Conservation (phyloP, 2,888 invertebrate species). For the Amiota mariae region DNA sequence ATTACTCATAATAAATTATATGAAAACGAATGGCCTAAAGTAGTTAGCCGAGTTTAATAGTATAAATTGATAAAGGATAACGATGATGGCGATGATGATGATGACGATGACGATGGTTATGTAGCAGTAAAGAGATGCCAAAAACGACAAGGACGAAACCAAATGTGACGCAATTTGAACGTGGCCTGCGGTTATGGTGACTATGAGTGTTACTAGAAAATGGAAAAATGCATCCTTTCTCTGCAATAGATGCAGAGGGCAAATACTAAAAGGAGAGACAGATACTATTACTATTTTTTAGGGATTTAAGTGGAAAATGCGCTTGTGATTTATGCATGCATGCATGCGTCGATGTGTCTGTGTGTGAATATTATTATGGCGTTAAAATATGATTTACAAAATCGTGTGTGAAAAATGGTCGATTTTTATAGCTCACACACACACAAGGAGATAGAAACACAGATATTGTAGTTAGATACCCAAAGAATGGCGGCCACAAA, state of each 20-base stretch:
- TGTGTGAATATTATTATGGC: slow-evolving; percentile 66
- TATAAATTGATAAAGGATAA: slow-evolving; percentile 55
- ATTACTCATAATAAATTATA: slow-evolving; percentile 42
- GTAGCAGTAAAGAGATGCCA: slow-evolving; percentile 56
- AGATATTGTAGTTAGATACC: no score
- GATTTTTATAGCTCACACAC: slow-evolving; percentile 10
- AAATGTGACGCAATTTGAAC: no score
- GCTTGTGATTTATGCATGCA: slow-evolving; percentile 19
- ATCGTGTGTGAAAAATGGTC: slow-evolving; percentile 57
- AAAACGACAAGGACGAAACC: slow-evolving; percentile 41
- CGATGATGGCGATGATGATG: slow-evolving; percentile 33
- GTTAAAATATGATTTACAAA: slow-evolving; percentile 65
- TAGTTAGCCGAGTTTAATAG: slow-evolving; percentile 38
- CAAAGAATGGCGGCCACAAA: neutral
- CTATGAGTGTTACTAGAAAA: neutral
- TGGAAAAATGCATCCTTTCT: slow-evolving; percentile 10
- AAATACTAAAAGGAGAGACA: neutral
- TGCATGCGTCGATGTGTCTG: slow-evolving; percentile 55
- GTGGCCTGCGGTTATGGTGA: slow-evolving; percentile 32
- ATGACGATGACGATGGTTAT: slow-evolving; percentile 41
- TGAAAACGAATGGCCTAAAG: slow-evolving; percentile 16
- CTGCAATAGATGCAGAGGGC: neutral
- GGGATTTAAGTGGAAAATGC: slow-evolving; percentile 19
- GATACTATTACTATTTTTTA: no score
- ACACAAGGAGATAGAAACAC: neutral